Evolutionary conservation across 2,888 invertebrate species (phyloP).

Genomic region (Xanthorhoe spadicearia): DNA sequence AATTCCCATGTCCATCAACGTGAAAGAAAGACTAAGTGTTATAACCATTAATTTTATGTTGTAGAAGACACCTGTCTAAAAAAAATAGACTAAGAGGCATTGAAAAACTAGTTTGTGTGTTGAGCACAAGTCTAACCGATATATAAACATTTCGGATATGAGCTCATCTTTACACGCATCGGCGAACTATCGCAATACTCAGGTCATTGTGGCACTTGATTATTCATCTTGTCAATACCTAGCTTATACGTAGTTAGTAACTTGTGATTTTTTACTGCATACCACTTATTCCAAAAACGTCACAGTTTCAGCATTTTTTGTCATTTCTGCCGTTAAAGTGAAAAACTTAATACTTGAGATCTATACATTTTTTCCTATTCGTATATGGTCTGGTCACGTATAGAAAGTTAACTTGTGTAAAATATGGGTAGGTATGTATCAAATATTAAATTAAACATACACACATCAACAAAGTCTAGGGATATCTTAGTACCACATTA

Average conservation of each 20-base stretch:
- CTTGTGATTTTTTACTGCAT: no score
- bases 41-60: neutral
- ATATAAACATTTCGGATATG: conserved; percentile 51
- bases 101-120: neutral
- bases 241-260: neutral
- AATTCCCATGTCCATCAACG: neutral
- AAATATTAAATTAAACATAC: no score
- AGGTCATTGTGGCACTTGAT: conserved; percentile 2
- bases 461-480: no score
- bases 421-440: no score
- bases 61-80: neutral
- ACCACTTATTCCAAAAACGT: no score
- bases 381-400: no score
- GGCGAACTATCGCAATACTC: conserved; percentile 8
- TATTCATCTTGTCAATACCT: neutral
- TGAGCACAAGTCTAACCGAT: conserved; percentile 47
- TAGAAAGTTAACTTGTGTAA: no score
- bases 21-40: neutral
- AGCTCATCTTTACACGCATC: conserved; percentile 7
- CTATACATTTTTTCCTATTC: no score
- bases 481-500: no score
- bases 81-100: neutral
- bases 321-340: no score
- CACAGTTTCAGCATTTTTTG: no score
- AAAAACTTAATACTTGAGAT: no score